Evolutionary conservation across 2,888 invertebrate species (phyloP).

Genomic region (Hofmannophila pseudospretella): DNA sequence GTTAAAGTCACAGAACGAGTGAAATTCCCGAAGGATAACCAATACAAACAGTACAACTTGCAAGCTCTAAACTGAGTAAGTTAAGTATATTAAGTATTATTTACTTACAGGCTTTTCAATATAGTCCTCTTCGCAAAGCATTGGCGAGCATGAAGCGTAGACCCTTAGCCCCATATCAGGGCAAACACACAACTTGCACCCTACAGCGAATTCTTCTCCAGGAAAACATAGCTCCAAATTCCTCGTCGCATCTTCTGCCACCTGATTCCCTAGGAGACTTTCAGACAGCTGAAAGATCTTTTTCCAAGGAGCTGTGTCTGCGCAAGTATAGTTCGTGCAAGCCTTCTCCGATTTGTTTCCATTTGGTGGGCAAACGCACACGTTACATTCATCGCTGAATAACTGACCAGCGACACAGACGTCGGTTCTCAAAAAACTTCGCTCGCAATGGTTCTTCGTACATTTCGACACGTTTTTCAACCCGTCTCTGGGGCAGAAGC

Average conservation of each 20-base stretch:
- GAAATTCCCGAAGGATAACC: too few species aligned
- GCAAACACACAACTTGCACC: slow-evolving; percentile 62
- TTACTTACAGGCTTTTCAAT: slow-evolving; percentile 5
- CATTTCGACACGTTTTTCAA: slow-evolving; percentile 63
- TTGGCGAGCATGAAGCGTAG: slow-evolving; percentile 48
- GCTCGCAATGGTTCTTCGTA: slow-evolving; percentile 60
- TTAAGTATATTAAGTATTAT: too few species aligned
- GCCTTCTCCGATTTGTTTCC: slow-evolving; percentile 48
- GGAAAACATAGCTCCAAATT: slow-evolving; percentile 58
- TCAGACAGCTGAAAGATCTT: slow-evolving; percentile 47
- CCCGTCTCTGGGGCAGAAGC: slow-evolving; percentile 55
- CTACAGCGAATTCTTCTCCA: slow-evolving; percentile 56
- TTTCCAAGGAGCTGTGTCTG: slow-evolving; percentile 39
- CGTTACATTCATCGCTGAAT: slow-evolving; percentile 62
- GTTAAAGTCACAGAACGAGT: too few species aligned
- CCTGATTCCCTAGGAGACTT: slow-evolving; percentile 32
- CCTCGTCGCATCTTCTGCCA: slow-evolving; percentile 27
- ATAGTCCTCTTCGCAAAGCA: slow-evolving; percentile 32
- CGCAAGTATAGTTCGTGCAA: slow-evolving; percentile 51
- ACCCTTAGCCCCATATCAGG: slow-evolving; percentile 57
- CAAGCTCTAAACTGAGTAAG: too few species aligned
- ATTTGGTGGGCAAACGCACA: slow-evolving; percentile 62
- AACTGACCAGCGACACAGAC: slow-evolving; percentile 49
- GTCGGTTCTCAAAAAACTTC: slow-evolving; percentile 44
- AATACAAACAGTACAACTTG: too few species aligned